Evolutionary conservation across 2,888 invertebrate species (phyloP).

Genomic region (Tetramorium bicarinatum): DNA sequence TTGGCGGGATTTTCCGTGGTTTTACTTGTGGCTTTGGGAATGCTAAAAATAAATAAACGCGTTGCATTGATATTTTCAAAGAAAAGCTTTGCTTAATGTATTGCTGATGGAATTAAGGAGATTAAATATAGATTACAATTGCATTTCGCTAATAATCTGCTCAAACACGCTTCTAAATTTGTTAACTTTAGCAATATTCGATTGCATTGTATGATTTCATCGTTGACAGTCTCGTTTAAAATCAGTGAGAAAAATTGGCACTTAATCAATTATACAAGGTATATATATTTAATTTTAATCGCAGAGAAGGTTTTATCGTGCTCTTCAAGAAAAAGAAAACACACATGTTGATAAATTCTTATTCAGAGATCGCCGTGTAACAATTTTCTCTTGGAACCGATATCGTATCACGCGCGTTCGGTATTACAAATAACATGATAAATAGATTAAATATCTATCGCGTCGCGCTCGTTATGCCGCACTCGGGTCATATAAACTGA

Average conservation of each 20-base stretch:
- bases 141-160: neutral
- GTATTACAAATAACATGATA: slow-evolving; percentile 40
- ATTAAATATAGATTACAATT: neutral
- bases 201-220: neutral
- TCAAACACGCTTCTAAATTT: slow-evolving; percentile 3
- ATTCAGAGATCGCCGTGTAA: neutral
- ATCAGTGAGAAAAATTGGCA: slow-evolving; percentile 1
- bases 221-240: neutral
- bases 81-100: neutral
- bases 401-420: neutral
- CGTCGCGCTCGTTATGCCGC: slow-evolving; percentile 7
- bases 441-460: slow-evolving; percentile 46
- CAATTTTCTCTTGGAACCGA: neutral
- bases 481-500: slow-evolving; percentile 24
- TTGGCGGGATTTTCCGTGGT: neutral
- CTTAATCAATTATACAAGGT: neutral
- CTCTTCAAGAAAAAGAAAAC: neutral
- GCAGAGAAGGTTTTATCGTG: neutral
- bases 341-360: neutral
- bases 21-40: neutral
- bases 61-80: neutral
- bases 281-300: neutral
- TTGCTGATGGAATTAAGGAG: neutral
- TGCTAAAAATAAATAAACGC: neutral
- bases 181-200: neutral